Percentiles rank a stretch among this genome's conserved stretches.
phyloP scores from a whole-genome alignment of 2,113 vertebrate species.

The Beaufortia kweichowensis region DNA sequence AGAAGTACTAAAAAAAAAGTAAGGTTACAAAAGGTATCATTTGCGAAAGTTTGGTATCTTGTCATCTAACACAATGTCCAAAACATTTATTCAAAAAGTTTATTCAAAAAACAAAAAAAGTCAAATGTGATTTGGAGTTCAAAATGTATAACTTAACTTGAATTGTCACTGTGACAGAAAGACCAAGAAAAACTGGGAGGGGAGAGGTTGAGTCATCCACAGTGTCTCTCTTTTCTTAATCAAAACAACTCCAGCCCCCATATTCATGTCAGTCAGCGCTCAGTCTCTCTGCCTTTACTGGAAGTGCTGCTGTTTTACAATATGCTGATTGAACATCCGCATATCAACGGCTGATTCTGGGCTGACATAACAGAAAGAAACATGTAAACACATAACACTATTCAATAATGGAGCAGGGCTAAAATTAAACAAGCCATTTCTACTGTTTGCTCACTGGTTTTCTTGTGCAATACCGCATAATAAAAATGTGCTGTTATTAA shows the following conservation, averaged over 20 bases:
- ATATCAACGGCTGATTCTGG: slow-evolving; percentile 17
- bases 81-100: not conserved
- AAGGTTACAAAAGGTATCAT: no score
- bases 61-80: not conserved
- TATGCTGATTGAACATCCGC: slow-evolving; percentile 44
- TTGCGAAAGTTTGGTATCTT: no score
- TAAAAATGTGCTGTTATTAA: no score
- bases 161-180: not conserved
- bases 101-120: not conserved
- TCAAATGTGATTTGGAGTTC: not conserved
- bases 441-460: not conserved
- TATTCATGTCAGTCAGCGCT: slow-evolving; percentile 27
- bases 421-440: not conserved
- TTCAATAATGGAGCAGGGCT: not conserved
- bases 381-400: not conserved
- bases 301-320: slow-evolving; percentile 38
- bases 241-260: slow-evolving; percentile 48
- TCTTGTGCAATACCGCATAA: no score
- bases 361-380: not conserved
- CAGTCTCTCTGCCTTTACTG: slow-evolving; percentile 41
- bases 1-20: no score
- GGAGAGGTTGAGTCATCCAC: slow-evolving; percentile 66
- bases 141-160: not conserved
- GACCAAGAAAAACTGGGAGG: slow-evolving; percentile 48
- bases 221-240: slow-evolving; percentile 50